A percentile compares a stretch with the other conserved stretches of the same genome.
Evolutionary conservation across 2,113 vertebrate species (phyloP).

Genomic region (Castor canadensis): DNA sequence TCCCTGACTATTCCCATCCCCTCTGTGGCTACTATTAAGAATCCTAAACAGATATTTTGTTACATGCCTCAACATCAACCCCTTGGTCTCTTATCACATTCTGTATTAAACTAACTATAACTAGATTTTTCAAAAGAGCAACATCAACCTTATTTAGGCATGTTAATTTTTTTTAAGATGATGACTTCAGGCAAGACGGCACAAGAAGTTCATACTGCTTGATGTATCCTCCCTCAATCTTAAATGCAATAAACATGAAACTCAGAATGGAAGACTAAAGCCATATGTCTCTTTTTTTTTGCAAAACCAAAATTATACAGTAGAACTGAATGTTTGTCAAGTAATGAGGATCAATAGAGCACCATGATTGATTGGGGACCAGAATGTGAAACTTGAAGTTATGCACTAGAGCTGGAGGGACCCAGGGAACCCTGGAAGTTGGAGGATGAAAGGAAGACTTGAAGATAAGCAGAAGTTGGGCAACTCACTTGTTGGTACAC

Average conservation of each 20-base stretch:
- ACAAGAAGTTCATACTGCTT: neutral
- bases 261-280: neutral
- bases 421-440: neutral
- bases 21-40: neutral
- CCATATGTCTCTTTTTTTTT: neutral
- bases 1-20: neutral
- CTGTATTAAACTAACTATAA: neutral
- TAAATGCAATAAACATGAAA: neutral
- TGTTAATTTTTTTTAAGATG: neutral
- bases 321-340: neutral
- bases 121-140: neutral
- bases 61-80: neutral
- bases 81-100: neutral
- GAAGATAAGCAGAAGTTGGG: neutral
- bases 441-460: neutral
- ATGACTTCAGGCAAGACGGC: neutral
- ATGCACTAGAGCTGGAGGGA: fast-evolving
- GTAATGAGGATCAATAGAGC: neutral
- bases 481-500: neutral
- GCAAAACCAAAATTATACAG: neutral
- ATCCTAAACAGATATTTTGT: neutral
- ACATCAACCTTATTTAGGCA: neutral
- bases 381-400: neutral
- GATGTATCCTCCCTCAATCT: neutral
- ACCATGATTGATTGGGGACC: neutral